Base-by-base conservation (phyloP, 2,888 invertebrate genomes). In the Acronicta leporina region DNA sequence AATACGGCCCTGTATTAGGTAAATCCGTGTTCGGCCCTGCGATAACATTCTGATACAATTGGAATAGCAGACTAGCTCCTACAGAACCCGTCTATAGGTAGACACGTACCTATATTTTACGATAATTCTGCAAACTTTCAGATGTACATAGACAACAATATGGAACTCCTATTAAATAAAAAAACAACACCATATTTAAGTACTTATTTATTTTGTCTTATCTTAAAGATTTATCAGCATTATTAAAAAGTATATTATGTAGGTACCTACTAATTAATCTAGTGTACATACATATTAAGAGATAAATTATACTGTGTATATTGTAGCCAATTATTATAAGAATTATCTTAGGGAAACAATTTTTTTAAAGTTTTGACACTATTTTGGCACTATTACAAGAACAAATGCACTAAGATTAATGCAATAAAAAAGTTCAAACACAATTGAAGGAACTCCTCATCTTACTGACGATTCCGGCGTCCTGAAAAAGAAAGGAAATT, bases 381-480 rank as follows among this genome's bases (percentile, higher is more conserved):
- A 91, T 88, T 86, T 92, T 92, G 92, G 93, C 91, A 91, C 92
- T 91, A 89, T 86, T 87, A 88, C 79, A 82, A 85, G 85, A 87
- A 86, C 80, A 85, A 85, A 85, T 82, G 83, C 89, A 87, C 84
- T 73, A 87, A 84, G 81, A 82, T 72, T 79, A 79, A 80, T 80
- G 82, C 77, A 81, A 84, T 81, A 57, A 82, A 83, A 85, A 82
- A 70, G 77, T 84, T 81, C 87, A 85, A 86, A 84, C 75, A 78
- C 81, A 81, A 73, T 77, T 75, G 78, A 62, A 68, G 59, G 50
- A 66, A 50, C 67, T 54, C 42, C 73, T 55, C 47, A 65, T 76
- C 65, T 90, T 92, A 94, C 86, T 94, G 94, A 80, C 93, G 94
- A 91, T 90, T 93, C 79, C 94, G 84, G 89, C 94, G 94, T 86